Evolutionary conservation across 2,113 vertebrate species (phyloP).

Genomic region (Scalopus aquaticus): DNA sequence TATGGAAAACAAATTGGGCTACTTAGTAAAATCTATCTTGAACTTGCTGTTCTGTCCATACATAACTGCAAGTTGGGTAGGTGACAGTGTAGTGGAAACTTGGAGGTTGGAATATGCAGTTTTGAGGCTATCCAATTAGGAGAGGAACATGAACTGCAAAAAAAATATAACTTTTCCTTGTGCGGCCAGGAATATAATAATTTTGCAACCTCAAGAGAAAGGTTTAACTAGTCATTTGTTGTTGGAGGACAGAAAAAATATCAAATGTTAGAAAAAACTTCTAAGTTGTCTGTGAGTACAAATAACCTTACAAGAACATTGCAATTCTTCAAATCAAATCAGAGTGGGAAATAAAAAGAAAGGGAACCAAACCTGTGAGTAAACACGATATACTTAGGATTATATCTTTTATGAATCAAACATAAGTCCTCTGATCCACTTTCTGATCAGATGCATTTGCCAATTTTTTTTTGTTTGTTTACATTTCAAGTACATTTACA

Average conservation of each 20-base stretch:
- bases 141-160: not conserved
- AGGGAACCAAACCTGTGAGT: not conserved
- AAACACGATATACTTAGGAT: not conserved
- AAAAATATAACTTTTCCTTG: not conserved
- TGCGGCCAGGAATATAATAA: not conserved
- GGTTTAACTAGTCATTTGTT: not conserved
- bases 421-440: not conserved
- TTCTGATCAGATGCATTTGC: not conserved
- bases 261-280: not conserved
- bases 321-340: not conserved
- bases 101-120: fast-evolving
- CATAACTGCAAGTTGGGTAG: not conserved
- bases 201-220: not conserved
- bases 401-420: not conserved
- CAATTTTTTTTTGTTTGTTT: not conserved
- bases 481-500: not conserved
- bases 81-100: not conserved
- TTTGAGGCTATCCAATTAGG: not conserved
- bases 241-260: not conserved
- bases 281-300: not conserved
- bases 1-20: not conserved
- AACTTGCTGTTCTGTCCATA: not conserved
- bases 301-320: not conserved
- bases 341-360: not conserved
- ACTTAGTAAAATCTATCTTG: not conserved